Evolutionary conservation across 2,113 vertebrate genomes (phyloP), one percentile per base, ranked within the genome.

Genomic region (Gymnogyps californianus): DNA sequence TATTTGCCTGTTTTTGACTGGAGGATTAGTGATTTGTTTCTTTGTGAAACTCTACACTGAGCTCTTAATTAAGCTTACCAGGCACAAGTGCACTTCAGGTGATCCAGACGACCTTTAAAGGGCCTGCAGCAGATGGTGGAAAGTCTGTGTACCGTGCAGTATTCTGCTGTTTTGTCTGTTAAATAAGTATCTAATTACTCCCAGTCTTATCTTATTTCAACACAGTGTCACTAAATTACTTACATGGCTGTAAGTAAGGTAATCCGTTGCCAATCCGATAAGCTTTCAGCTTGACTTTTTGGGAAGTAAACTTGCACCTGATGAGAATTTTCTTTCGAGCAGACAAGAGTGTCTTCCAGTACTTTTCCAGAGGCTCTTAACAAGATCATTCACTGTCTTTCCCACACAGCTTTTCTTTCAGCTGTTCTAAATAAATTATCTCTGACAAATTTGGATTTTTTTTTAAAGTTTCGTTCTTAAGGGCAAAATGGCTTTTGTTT

Each of bases 181-280:
- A 96, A 98, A 97, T 96, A 97, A 97, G 93, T 96, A 96, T 95
- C 88, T 98, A 97, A 98, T 98, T 97, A 97, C 95, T 97, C 92
- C 94, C 96, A 96, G 96, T 66, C 95, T 97, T 97, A 96, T 97
- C 96, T 96, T 97, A 96, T 94, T 97, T 97, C 96, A 97, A 49
- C 96, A 97, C 91, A 10, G 89, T 96, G 96, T 96, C 96, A 97
- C 89, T 97, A 94, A 97, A 98, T 96, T 83, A 96, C 95, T 97
- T 96, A 97, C 95, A 97, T 32, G 77, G 69, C 90, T 96, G 59
- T 92, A 94, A 97, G 91, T 96, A 81, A 96, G 94, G 85, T 96
- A 97, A 98, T 97, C 91, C 34, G 17, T 94, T 96, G 89, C 95
- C 96, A 96, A 95, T 95, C 96, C 65, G 86, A 97, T 97, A 96